Evolutionary conservation across 64 coral and sea anemone genomes (phyloP), one percentile per base, ranked within the genome.

Genomic region (Porites australiensis): DNA sequence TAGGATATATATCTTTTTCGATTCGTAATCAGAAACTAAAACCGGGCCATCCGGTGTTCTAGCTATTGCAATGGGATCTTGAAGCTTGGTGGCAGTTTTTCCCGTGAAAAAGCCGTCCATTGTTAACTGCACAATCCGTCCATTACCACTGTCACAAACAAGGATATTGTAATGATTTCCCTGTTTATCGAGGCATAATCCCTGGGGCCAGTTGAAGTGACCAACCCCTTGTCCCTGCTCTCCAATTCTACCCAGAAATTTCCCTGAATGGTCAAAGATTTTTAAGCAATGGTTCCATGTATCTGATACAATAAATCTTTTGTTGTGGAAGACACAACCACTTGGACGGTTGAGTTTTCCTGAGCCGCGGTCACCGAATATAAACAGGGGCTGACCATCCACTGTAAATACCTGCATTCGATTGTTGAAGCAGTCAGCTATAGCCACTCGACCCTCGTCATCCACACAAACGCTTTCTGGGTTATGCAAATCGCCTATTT

Each of bases 221-320:
- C 86, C 91, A 51, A 68, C 62, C 9, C 16, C 65, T 52, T 57
- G 2, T 4, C 92, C 67, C 9, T 82, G 0, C 43, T 51, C 51
- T 65, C 92, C 76, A 88, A 94, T 82, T 49, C 44, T 79, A 51
- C 76, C 23, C 75, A 81, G 50, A 46, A 82, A 83, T 48, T 71
- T 60, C 70, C 55, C 64, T 21, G 79, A 19, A 46, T 10, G 82
- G 22, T 88, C 76, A 75, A 88, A 88, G 8, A 94, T 82, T 45
- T 94, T 83, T 37, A 94, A 61, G 14, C 49, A 21, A 51, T 88
- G 43, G 20, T 94, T 94, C n/a, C 1, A 4, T 3, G 8, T 43
- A 13, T 93, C 91, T 16, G 71, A 58, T 4, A 93, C 91, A 80
- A 72, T 72, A 53, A 87, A 93, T 13, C 10, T 44, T 44, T 80